Base-by-base conservation (phyloP, 2,113 vertebrate genomes). In the Malurus cyaneus region DNA sequence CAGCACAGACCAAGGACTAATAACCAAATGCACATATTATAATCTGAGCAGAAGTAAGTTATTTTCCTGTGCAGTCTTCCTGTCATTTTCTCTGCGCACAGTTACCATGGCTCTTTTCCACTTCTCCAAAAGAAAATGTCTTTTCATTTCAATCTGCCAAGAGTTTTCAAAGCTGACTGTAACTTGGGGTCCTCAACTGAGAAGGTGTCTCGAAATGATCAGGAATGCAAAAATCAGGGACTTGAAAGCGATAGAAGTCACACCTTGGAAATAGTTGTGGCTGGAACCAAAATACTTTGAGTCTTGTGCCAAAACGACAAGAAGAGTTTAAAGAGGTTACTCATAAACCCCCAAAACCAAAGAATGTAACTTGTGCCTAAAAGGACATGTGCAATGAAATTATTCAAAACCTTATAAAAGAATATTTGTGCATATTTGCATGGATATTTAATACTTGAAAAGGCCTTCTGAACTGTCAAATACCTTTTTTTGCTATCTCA, bases 21-120 rank as follows among this genome's bases (percentile, higher is more conserved):
- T 76, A 96, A 85, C 80, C 84, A 91, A 92, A 89, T 70, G 82
- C 64, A 93, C 70, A 56, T 32, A 47, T n/a, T 67, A 69, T 64
- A 95, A 64, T 89, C 84, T 83, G 86, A 96, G 78, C 12, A 94
- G 71, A 95, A 86, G 32, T 80, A 93, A 85, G 42, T 88, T 96
- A 91, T 96, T 96, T 96, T 91, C 71, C 84, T 76, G 56, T 34
- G 57, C 62, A 89, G 80, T 64, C 74, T 96, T 80, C 73, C 81
- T 74, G 76, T 59, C 24, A 79, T 96, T 93, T 91, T 86, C 49
- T 73, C 82, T 86, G 32, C 4, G 0, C 78, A 72, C 18, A 81
- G 91, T n/a, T 87, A 93, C 89, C 62, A 54, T 44, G 79, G 88
- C 74, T 88, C 78, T 69, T 89, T 86, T 83, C 71, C 89, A 74